These are phyloP conservation scores for Anastrepha obliqua DNA, from an alignment of 1,140 invertebrate genomes.

Conservation along the genomic window DNA sequence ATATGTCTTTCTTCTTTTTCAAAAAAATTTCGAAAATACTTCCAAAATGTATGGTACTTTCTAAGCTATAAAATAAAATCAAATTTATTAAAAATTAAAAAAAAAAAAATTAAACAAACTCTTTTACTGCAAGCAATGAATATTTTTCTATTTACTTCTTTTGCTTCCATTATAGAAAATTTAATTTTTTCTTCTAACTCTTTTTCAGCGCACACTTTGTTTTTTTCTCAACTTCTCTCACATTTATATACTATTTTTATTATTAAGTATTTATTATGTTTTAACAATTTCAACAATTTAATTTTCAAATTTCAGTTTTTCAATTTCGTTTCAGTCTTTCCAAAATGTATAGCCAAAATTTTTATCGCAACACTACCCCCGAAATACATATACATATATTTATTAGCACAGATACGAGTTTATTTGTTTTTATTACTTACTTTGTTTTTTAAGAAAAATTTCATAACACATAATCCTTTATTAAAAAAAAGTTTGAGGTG, in stretches of 20 bases:
- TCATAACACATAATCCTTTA: slow-evolving; percentile 46
- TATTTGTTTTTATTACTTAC: neutral
- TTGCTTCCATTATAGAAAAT: neutral
- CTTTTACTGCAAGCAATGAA: neutral
- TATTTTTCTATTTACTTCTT: neutral
- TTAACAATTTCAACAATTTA: slow-evolving; percentile 51
- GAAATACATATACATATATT: slow-evolving; percentile 24
- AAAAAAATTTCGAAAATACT: too few species aligned
- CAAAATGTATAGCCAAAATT: slow-evolving; percentile 56
- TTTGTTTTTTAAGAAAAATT: slow-evolving; percentile 37
- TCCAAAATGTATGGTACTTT: too few species aligned
- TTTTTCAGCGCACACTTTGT: too few species aligned
- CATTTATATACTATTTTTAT: neutral
- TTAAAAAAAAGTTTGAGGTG: slow-evolving; percentile 4
- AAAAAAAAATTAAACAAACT: too few species aligned
- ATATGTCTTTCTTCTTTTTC: too few species aligned
- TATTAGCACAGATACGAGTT: slow-evolving; percentile 52
- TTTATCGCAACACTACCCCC: slow-evolving; percentile 8
- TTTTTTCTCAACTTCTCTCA: neutral
- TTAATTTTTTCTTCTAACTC: neutral
- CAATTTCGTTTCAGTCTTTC: slow-evolving; percentile 59
- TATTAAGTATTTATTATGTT: neutral
- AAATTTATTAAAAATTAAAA: too few species aligned
- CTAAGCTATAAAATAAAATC: too few species aligned
- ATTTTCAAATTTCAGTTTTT: slow-evolving; percentile 52